These are phyloP conservation scores for Xiphorhynchus erythropygius DNA, from an alignment of 2,797 vertebrate genomes.

Conservation along the genomic window DNA sequence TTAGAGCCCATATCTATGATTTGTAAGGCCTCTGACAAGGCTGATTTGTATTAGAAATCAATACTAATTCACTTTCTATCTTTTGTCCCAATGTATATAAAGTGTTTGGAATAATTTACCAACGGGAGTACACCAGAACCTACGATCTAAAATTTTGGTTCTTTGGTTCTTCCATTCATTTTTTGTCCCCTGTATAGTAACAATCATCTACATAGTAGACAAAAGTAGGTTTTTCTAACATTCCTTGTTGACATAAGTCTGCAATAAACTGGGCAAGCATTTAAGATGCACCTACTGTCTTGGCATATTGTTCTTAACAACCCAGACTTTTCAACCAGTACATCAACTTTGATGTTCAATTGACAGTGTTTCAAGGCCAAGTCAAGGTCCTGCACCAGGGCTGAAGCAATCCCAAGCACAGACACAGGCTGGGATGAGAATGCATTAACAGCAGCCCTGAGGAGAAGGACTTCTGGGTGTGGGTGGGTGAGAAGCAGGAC, in stretches of 20 bases:
- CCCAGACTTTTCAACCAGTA: neutral
- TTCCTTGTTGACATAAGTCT: neutral
- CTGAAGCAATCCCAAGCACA: neutral
- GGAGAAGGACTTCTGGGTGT: neutral
- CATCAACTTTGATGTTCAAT: neutral
- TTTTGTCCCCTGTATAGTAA: neutral
- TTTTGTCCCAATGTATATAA: neutral
- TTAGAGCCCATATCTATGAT: neutral
- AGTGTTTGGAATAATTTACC: neutral
- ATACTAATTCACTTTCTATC: neutral
- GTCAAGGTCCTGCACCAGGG: neutral
- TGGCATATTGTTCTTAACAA: neutral
- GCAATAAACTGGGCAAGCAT: neutral
- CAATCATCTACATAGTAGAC: neutral
- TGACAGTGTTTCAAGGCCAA: neutral
- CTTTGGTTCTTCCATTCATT: neutral
- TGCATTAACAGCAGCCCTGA: neutral
- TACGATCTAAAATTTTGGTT: fast-evolving
- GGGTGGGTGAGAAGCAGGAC: fast-evolving
- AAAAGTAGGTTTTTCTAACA: neutral
- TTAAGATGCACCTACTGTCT: neutral
- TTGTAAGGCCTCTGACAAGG: neutral
- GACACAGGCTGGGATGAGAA: too few relatives aligned
- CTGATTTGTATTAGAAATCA: neutral
- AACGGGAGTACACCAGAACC: neutral